Evolutionary conservation across 2,113 vertebrate genomes (phyloP), one percentile per base, ranked within the genome.

Genomic region (Capreolus pygargus): DNA sequence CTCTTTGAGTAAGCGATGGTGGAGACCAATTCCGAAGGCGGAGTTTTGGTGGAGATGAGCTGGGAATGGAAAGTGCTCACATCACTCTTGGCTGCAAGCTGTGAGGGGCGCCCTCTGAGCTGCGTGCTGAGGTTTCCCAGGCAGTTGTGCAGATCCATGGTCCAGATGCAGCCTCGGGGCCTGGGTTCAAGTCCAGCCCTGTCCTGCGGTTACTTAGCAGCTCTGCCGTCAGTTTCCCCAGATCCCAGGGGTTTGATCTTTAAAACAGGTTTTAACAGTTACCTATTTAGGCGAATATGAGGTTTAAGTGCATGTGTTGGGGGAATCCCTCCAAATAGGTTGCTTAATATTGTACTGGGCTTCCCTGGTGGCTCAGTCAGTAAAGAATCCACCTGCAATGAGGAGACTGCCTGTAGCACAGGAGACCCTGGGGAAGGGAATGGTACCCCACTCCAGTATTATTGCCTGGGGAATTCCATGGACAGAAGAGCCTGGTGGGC

Each of bases 111-210:
- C 36, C 25, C 8, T 28, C 52, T 5, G 8, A n/a, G 23, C 17
- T n/a, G 27, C 2, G 7, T 10, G 11, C 7, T n/a, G 79, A 83
- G 33, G 33, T 83, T n/a, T 3, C 28, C 9, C 4, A 0, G 7
- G 30, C 0, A 4, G 33, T 5, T 5, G 36, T 17, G 21, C 4
- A 1, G 0, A 19, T 88, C 12, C 0, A 0, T 33, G 28, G 43
- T 27, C 2, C 50, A 45, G 17, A 15, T 28, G 14, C 9, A 13
- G n/a, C 45, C 70, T 7, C 2, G 27, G 14, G 15, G 19, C 30
- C 8, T 28, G 19, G 43, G 27, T 70, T 52, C 0, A 10, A 17
- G 23, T 47, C 11, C n/a, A n/a, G 4, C 10, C 55, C 33, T 33
- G 21, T 25, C 1, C 54, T 76, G 30, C 6, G 60, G 57, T 88